Percentiles rank a stretch among this genome's conserved stretches.
These are phyloP conservation scores for Ophioninae sp. DNA, from an alignment of 2,888 invertebrate species.

Conservation along the genomic window DNA sequence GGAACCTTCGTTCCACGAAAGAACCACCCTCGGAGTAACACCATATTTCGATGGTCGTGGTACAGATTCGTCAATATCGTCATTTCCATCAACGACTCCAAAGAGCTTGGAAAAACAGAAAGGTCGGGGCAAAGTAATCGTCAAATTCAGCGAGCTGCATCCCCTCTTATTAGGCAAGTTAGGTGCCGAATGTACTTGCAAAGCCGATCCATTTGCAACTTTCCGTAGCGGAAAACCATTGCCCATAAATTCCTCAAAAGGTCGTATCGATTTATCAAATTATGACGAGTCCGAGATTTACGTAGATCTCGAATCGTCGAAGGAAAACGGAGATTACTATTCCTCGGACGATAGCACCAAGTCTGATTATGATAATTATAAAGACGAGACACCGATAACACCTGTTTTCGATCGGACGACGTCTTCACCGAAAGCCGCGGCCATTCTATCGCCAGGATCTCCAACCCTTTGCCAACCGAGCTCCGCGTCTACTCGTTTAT, in stretches of 20 bases:
- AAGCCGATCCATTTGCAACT: constrained; percentile 77
- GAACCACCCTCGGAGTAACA: constrained; percentile 65
- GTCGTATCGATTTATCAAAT: constrained; percentile 75
- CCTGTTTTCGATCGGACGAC: constrained; percentile 51
- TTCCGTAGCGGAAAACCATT: constrained; percentile 72
- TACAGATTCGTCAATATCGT: constrained; percentile 46
- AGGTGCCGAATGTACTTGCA: constrained; percentile 88
- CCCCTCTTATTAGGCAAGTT: constrained; percentile 87
- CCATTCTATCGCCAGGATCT: constrained; percentile 50
- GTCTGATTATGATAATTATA: constrained; percentile 22
- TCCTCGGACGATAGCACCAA: constrained; percentile 59
- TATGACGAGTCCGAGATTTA: constrained; percentile 79
- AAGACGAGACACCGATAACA: constrained; percentile 58
- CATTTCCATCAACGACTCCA: constrained; percentile 43
- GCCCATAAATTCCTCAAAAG: constrained; percentile 74
- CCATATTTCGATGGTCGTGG: constrained; percentile 69
- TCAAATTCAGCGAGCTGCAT: constrained; percentile 88
- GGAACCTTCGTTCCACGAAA: constrained; percentile 12
- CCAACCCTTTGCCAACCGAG: constrained; percentile 60
- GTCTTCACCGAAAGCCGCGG: constrained; percentile 18
- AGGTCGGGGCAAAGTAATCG: constrained; percentile 83
- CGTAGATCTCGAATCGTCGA: constrained; percentile 74
- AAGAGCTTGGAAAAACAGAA: constrained; percentile 39
- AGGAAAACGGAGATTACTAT: constrained; percentile 63
- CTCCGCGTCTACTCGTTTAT: constrained; percentile 42